Conservation (phyloP, 2,797 vertebrate genomes). For the Melanotaenia maccullochi region DNA sequence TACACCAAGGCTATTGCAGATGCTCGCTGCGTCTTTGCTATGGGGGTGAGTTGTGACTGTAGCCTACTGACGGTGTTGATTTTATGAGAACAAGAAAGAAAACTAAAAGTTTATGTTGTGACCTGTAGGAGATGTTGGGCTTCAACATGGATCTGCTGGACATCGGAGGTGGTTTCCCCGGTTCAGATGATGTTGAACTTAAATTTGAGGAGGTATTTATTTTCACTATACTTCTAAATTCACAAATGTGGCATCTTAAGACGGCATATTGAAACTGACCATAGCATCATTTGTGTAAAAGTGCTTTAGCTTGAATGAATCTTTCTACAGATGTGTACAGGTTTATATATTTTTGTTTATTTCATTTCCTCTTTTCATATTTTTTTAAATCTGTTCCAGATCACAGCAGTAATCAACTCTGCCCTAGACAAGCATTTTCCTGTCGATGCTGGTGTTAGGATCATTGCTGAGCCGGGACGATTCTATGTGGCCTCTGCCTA, state of each 20-base stretch:
- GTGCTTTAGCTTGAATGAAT: neutral
- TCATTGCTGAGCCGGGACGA: slow-evolving; percentile 95
- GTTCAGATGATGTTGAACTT: slow-evolving; percentile 91
- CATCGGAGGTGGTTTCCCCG: slow-evolving; percentile 97
- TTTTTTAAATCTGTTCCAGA: slow-evolving; percentile 72
- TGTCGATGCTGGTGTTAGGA: slow-evolving; percentile 83
- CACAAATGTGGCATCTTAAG: neutral
- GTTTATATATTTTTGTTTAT: too few species aligned
- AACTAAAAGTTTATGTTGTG: slow-evolving; percentile 10
- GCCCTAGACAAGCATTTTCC: slow-evolving; percentile 97
- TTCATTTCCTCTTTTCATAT: neutral
- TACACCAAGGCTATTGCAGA: slow-evolving; percentile 93
- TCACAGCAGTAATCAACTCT: slow-evolving; percentile 90
- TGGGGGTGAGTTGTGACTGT: slow-evolving; percentile 87
- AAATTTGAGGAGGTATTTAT: slow-evolving; percentile 95
- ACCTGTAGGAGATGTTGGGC: slow-evolving; percentile 88
- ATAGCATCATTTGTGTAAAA: neutral
- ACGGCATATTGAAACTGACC: too few species aligned
- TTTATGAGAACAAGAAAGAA: neutral
- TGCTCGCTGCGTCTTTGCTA: slow-evolving; percentile 95
- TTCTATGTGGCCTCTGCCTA: slow-evolving; percentile 97
- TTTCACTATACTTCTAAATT: neutral
- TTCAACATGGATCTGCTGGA: slow-evolving; percentile 94
- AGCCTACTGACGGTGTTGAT: neutral
- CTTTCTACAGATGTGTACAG: too few species aligned